These are phyloP conservation scores for Elanoides forficatus DNA, from an alignment of 2,113 vertebrate species.

Conservation along the genomic window DNA sequence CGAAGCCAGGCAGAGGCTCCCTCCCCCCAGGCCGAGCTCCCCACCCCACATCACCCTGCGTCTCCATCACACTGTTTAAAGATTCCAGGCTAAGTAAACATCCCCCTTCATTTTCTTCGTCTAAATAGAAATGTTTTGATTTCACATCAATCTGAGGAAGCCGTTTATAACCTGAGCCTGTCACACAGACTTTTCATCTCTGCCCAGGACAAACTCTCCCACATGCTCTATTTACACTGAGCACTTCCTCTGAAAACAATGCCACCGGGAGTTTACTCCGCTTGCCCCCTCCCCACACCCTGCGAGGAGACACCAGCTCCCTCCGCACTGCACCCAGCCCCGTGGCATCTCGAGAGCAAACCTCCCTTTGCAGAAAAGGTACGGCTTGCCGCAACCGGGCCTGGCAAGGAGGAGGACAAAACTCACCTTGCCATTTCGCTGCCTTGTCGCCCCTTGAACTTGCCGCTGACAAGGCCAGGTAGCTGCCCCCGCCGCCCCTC, in stretches of 20 bases:
- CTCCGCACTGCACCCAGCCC: neutral
- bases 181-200: slow-evolving; percentile 79
- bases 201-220: slow-evolving; percentile 78
- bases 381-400: neutral
- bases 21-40: neutral
- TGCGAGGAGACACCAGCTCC: neutral
- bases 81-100: slow-evolving; percentile 79
- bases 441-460: neutral
- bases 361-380: neutral
- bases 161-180: slow-evolving; percentile 80
- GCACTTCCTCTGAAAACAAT: slow-evolving; percentile 96
- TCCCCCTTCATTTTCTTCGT: slow-evolving; percentile 74
- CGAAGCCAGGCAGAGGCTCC: neutral
- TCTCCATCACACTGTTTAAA: slow-evolving; percentile 45
- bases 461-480: neutral
- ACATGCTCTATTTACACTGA: slow-evolving; percentile 89
- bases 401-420: neutral
- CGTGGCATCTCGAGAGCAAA: neutral
- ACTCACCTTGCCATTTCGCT: neutral
- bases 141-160: slow-evolving; percentile 83
- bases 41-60: neutral
- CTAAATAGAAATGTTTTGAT: slow-evolving; percentile 78
- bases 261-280: slow-evolving; percentile 75
- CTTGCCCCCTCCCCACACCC: slow-evolving; percentile 32
- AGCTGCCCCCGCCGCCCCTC: neutral